Conservation (phyloP, 1,140 invertebrate genomes). For the Heterodera schachtii region DNA sequence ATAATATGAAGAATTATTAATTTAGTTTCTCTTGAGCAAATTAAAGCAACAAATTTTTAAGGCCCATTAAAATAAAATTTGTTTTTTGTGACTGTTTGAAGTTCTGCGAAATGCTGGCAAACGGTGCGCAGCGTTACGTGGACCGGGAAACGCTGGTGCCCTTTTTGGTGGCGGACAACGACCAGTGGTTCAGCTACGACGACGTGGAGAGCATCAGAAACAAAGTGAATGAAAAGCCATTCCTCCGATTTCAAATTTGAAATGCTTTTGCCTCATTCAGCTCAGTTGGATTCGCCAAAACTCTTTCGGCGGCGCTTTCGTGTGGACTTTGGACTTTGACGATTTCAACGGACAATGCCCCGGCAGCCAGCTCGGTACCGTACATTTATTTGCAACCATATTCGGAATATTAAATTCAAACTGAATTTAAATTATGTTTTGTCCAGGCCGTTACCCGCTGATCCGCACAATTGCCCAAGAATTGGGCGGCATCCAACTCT, state of each 20-base stretch:
- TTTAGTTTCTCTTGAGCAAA: no score
- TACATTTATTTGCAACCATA: not conserved
- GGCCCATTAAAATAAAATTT: no score
- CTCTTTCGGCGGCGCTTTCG: conserved; percentile 89
- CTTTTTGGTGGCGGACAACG: conserved; percentile 77
- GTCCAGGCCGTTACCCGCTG: conserved; percentile 79
- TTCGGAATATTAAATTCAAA: not conserved
- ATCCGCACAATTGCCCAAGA: conserved; percentile 79
- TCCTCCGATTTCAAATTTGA: not conserved
- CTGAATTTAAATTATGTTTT: not conserved
- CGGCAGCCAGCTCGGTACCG: conserved; percentile 66
- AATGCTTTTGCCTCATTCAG: conserved; percentile 68
- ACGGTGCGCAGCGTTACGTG: conserved; percentile 83
- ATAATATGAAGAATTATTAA: no score
- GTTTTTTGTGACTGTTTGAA: conserved; percentile 55
- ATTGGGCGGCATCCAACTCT: conserved; percentile 34
- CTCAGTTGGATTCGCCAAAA: conserved; percentile 87
- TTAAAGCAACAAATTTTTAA: no score
- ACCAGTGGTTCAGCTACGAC: conserved; percentile 87
- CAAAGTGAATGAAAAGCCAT: conserved; percentile 28
- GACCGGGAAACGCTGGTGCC: conserved; percentile 79
- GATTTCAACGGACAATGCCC: conserved; percentile 79
- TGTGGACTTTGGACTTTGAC: conserved; percentile 95
- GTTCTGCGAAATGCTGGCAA: conserved; percentile 83
- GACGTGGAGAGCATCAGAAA: conserved; percentile 73